phyloP scores from a whole-genome alignment of 1,140 invertebrate genomes.

The Diorhabda elongata region DNA sequence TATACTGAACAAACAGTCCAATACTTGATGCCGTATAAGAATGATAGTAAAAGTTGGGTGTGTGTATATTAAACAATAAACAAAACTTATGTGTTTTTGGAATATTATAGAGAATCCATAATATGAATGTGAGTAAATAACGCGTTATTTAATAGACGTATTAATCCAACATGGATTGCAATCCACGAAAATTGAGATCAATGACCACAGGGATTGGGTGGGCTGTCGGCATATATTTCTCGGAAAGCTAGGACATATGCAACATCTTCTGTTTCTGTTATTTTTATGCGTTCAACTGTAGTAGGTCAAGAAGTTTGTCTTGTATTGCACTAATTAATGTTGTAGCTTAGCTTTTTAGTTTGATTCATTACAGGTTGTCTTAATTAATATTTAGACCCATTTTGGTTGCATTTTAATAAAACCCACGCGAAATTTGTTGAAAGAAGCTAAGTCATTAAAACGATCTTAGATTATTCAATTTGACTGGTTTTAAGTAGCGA shows the following conservation, averaged over 20 bases:
- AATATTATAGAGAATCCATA: conserved; percentile 5
- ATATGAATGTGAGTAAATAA: conserved; percentile 13
- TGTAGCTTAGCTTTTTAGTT: conserved; percentile 10
- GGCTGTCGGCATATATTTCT: conserved; percentile 8
- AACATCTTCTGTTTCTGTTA: neutral
- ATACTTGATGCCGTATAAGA: neutral
- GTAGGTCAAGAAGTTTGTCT: conserved; percentile 9
- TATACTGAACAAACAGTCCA: neutral
- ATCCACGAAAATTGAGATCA: conserved; percentile 7
- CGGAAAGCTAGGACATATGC: conserved; percentile 14
- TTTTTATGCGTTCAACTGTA: neutral
- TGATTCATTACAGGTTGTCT: conserved; percentile 10
- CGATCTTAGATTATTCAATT: no score
- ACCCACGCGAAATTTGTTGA: conserved; percentile 8
- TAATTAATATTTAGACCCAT: conserved; percentile 7
- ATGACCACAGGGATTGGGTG: conserved; percentile 17
- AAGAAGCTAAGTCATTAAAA: neutral
- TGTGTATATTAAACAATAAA: conserved; percentile 9
- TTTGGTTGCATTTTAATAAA: conserved; percentile 7
- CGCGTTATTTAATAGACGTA: neutral
- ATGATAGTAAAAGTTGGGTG: conserved; percentile 8
- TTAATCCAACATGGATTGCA: neutral
- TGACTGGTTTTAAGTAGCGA: no score
- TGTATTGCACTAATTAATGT: conserved; percentile 8
- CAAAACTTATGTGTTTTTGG: conserved; percentile 7